phyloP scores from a whole-genome alignment of 2,797 vertebrate species.

The Halcyon smyrnensis region DNA sequence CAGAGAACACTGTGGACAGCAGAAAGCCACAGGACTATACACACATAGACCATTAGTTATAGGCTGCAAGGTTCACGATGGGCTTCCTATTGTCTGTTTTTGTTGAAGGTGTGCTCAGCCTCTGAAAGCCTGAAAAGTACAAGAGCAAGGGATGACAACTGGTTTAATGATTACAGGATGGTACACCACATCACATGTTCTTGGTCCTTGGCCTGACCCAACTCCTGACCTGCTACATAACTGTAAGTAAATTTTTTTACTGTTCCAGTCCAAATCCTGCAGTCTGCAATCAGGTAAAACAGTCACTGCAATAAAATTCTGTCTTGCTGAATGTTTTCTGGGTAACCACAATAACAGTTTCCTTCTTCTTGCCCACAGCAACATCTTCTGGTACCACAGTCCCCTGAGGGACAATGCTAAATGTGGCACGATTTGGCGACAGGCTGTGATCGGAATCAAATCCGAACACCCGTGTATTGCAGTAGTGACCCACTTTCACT shows the following conservation, averaged over 20 bases:
- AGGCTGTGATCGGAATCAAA: constrained; percentile 40
- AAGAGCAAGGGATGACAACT: not conserved
- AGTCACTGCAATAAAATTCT: not conserved
- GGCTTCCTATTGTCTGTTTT: not conserved
- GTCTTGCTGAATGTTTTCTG: not conserved
- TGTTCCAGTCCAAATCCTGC: constrained; percentile 18
- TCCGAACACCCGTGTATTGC: constrained; percentile 1
- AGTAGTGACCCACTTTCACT: constrained; percentile 58
- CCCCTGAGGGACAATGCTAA: not conserved
- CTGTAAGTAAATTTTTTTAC: constrained; percentile 12
- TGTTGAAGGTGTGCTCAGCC: not conserved
- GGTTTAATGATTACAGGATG: constrained; percentile 4
- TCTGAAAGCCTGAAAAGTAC: not conserved
- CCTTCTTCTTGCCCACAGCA: constrained; percentile 20
- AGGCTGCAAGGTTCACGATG: not conserved
- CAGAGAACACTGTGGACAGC: not conserved
- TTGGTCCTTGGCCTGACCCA: constrained; percentile 27
- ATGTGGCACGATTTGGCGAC: not conserved
- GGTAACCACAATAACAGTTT: not conserved
- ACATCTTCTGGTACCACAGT: constrained; percentile 1
- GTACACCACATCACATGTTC: not conserved
- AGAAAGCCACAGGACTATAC: not conserved
- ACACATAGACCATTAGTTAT: not conserved
- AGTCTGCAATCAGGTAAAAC: constrained; percentile 25
- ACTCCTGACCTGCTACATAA: constrained; percentile 17